Evolutionary conservation across 1,140 invertebrate species (phyloP).

Genomic region (Aphaenogaster floridana): DNA sequence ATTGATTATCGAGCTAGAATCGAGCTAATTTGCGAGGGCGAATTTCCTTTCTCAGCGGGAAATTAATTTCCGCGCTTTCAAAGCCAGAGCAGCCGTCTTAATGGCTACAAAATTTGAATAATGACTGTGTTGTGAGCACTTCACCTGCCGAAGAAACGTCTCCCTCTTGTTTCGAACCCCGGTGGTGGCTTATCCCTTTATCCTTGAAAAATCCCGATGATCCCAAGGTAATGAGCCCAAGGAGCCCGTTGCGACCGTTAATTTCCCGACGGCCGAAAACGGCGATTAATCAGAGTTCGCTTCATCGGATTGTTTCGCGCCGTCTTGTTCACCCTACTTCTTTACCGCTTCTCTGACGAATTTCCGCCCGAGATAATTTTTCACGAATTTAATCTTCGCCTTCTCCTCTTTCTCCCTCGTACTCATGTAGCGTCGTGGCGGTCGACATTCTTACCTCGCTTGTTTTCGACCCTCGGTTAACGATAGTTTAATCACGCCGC

Average conservation of each 20-base stretch:
- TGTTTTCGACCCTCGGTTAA: conserved; percentile 36
- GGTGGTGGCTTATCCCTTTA: conserved; percentile 58
- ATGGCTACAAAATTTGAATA: conserved; percentile 78
- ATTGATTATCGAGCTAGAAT: conserved; percentile 38
- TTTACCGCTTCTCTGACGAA: conserved; percentile 21
- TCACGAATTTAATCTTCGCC: conserved; percentile 78
- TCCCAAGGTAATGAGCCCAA: conserved; percentile 71
- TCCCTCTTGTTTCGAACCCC: conserved; percentile 57
- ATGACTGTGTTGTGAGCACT: conserved; percentile 78
- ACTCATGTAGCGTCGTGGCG: conserved; percentile 21
- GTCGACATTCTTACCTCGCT: conserved; percentile 58
- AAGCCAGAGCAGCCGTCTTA: conserved; percentile 57
- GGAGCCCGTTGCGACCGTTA: conserved; percentile 74
- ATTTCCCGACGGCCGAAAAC: conserved; percentile 75
- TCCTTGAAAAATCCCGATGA: conserved; percentile 66
- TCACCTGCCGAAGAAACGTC: conserved; percentile 48
- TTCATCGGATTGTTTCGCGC: conserved; percentile 78
- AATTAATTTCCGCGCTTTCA: conserved; percentile 59
- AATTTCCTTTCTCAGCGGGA: conserved; percentile 24
- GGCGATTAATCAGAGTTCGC: conserved; percentile 82
- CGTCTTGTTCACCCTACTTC: conserved; percentile 74
- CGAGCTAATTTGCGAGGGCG: conserved; percentile 30
- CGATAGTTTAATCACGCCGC: conserved; percentile 45
- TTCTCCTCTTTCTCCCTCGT: background rate
- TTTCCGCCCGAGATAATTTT: conserved; percentile 76